Percentiles rank a stretch among this genome's conserved stretches.
These are phyloP conservation scores for Scatophagus argus DNA, from an alignment of 2,113 vertebrate genomes.

Conservation along the genomic window DNA sequence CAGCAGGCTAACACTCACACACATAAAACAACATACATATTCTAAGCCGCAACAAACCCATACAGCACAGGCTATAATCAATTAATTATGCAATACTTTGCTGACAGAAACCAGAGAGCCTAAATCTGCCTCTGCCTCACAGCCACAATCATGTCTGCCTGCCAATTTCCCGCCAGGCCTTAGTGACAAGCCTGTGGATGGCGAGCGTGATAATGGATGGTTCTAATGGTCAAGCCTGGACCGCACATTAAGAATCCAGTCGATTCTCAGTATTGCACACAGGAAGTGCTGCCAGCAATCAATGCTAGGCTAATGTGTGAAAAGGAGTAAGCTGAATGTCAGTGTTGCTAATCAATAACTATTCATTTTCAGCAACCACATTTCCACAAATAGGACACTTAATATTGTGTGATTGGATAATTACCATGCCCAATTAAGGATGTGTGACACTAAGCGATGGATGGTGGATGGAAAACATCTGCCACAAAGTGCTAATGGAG, in stretches of 20 bases:
- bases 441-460: constrained; percentile 75
- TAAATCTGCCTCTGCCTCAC: constrained; percentile 64
- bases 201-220: constrained; percentile 78
- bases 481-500: constrained; percentile 76
- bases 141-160: constrained; percentile 70
- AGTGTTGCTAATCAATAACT: constrained; percentile 83
- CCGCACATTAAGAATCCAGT: constrained; percentile 81
- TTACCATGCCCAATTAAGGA: constrained; percentile 85
- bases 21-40: constrained; percentile 50
- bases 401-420: constrained; percentile 83
- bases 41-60: constrained; percentile 34
- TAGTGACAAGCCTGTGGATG: constrained; percentile 76
- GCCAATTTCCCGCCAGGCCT: constrained; percentile 76
- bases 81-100: constrained; percentile 69
- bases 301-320: constrained; percentile 84
- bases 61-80: constrained; percentile 22
- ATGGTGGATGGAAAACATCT: constrained; percentile 69
- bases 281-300: constrained; percentile 82
- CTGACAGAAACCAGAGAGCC: constrained; percentile 67
- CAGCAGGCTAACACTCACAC: constrained; percentile 3
- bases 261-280: constrained; percentile 77
- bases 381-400: constrained; percentile 82
- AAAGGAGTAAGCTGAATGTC: constrained; percentile 81
- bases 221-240: constrained; percentile 82
- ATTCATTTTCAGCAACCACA: constrained; percentile 83